phyloP scores from a whole-genome alignment of 2,113 vertebrate genomes.

The Gopherus flavomarginatus region DNA sequence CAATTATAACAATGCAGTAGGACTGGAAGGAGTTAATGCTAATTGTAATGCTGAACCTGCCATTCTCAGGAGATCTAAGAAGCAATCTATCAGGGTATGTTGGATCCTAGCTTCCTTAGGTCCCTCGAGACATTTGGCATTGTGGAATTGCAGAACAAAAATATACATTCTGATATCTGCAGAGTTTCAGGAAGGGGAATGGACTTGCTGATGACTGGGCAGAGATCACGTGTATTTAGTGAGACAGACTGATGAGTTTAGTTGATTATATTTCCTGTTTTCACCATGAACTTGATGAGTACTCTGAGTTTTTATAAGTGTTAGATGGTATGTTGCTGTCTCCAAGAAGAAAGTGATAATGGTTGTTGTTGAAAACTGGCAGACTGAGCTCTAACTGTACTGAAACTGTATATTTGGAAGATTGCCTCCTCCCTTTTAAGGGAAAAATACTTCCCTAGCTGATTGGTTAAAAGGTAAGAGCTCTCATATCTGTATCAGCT shows the following conservation, averaged over 20 bases:
- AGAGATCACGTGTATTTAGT: background rate
- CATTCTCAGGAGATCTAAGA: background rate
- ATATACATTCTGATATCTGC: background rate
- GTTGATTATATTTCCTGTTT: constrained; percentile 39
- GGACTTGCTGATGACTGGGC: background rate
- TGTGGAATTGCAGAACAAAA: background rate
- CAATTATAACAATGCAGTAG: background rate
- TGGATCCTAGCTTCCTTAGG: background rate
- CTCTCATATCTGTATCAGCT: background rate
- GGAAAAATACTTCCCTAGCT: constrained; percentile 17
- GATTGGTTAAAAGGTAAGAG: background rate
- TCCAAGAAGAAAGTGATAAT: background rate
- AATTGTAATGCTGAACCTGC: background rate
- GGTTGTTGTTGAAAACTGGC: constrained; percentile 11
- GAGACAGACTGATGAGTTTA: background rate
- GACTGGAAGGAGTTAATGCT: constrained; percentile 5
- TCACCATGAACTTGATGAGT: background rate
- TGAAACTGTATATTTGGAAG: constrained; percentile 2
- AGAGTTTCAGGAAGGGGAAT: background rate
- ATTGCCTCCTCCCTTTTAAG: background rate
- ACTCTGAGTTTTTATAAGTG: background rate
- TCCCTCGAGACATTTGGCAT: background rate
- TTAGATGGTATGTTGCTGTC: background rate
- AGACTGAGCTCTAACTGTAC: background rate
- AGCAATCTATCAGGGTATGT: background rate